Evolutionary conservation across 2,797 vertebrate genomes (phyloP), one percentile per base, ranked within the genome.

Genomic region (Crenuchus spilurus): DNA sequence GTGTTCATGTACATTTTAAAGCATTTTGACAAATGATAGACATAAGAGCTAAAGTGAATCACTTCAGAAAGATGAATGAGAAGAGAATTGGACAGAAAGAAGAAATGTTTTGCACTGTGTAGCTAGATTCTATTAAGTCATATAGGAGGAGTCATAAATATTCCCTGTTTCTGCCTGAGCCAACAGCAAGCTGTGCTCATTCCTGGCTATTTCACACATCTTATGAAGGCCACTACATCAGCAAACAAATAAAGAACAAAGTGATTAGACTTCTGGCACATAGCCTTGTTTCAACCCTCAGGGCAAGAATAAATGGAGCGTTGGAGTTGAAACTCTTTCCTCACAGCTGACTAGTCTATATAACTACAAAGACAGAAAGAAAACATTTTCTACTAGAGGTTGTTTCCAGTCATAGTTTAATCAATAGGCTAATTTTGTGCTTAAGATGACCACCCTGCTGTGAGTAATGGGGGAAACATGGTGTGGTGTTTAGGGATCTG

Each of bases 201-300:
- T 72, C 63, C 70, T 22, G 60, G 46, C 39, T 14, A 78, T 75
- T 68, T 75, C 62, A 49, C 77, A 81, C 71, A 77, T 74, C 37
- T 79, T 76, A 75, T 67, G 70, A 70, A 13, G 66, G 57, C 64
- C 74, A 71, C 66, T 10, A 1, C 75, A 79, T 82, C 79, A 80
- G 74, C 75, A 80, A 80, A 80, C 79, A 83, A 80, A 83, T 84
- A 87, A 80, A 87, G 84, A 82, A 80, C 72, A 51, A 74, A 67
- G 20, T 24, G 44, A 83, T 86, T 78, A 79, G 72, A 67, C 64
- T 0, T 3, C 76, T 87, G 87, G 83, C 80, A 70, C 46, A 10
- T 20, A 28, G 79, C 84, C 85, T 39, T 24, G 70, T 62, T 69
- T 68, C 55, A 30, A 58, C 77, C 75, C 75, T 81, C 61, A 66